Conservation (phyloP, 2,113 vertebrate genomes). For the Aramus guarauna region DNA sequence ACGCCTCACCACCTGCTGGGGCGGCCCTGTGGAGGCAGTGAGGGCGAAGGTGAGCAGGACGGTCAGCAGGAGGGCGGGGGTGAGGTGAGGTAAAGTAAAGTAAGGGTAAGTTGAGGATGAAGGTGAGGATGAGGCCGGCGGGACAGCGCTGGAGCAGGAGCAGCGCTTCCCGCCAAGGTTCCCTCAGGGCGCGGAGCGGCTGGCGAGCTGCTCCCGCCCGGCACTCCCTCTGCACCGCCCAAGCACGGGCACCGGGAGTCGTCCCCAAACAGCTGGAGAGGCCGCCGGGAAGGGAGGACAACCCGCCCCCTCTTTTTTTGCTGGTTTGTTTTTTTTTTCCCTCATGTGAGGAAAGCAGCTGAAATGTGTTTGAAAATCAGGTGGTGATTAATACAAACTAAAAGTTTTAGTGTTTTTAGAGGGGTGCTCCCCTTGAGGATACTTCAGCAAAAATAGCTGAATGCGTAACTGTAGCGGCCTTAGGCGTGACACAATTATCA, state of each 20-base stretch:
- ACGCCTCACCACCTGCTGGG: neutral
- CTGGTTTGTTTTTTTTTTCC: too few species aligned
- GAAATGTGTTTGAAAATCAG: neutral
- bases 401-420: neutral
- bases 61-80: neutral
- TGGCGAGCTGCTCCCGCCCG: neutral
- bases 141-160: neutral
- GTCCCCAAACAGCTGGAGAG: neutral
- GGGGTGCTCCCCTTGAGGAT: neutral
- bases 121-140: neutral
- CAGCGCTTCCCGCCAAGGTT: neutral
- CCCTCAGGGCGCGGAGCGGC: neutral
- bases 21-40: neutral
- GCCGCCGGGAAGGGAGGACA: neutral
- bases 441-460: neutral
- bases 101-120: neutral
- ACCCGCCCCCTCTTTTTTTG: too few species aligned
- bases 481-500: neutral
- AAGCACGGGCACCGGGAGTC: neutral
- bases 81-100: neutral
- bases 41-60: neutral
- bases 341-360: neutral
- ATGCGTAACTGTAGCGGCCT: accelerated
- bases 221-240: neutral
- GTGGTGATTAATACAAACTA: neutral